Evolutionary conservation across 2,797 vertebrate genomes (phyloP), one percentile per base, ranked within the genome.

Genomic region (Pterois miles): DNA sequence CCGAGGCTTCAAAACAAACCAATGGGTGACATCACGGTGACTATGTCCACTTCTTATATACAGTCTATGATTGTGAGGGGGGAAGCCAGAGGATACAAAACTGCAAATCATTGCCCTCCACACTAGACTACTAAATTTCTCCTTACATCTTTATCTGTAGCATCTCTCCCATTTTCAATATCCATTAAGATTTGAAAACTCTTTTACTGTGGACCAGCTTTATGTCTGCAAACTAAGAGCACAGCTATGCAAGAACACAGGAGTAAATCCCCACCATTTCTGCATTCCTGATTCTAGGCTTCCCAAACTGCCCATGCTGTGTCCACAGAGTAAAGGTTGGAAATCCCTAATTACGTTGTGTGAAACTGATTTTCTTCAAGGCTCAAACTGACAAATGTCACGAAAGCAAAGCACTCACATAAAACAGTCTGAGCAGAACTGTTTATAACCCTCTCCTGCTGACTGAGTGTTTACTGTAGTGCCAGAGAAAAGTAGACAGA

Each of bases 391-490:
- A 33, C 14, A 65, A 66, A 64, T 52, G 33, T 53, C 33, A 20
- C 14, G 7, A 53, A 71, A 53, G n/a, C 25, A 58, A 33, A 58
- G 14, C 27, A 2, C 34, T 50, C 27, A 22, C 14, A n/a, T 29
- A 54, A 23, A 65, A 34, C 20, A 27, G 27, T 57, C 31, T 2
- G 13, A 65, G 23, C 64, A 63, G 59, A 65, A 33, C 36, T 20
- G 66, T 65, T 78, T 75, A 53, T 27, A 74, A 67, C 40, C 25
- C 38, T 70, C 75, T 66, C 14, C 67, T 36, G 38, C 70, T 69
- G 56, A 65, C 38, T 57, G 56, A n/a, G 48, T 75, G 46, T 86
- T 86, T 76, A 76, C 69, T 69, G 65, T 50, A 46, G 31, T 14
- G 57, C 22, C 10, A 25, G 14, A 80, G 62, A 70, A 71, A 70